Evolutionary conservation across 1,140 invertebrate species (phyloP), one percentile per base, ranked within the genome.

Genomic region (Steinernema khuongi): DNA sequence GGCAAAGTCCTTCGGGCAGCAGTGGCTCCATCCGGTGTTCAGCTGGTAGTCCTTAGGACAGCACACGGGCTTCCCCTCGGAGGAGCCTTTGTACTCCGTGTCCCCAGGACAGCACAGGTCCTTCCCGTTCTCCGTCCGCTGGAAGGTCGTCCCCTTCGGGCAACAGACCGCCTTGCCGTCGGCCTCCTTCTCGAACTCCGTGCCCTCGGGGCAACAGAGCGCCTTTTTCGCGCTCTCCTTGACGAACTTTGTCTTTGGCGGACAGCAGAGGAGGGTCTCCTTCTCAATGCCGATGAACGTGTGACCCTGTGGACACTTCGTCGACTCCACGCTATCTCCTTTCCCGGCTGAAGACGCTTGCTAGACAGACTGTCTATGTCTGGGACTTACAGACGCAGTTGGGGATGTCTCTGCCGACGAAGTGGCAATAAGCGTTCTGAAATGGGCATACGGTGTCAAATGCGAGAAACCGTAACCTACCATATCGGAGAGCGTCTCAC

Each of bases 231-330:
- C 26, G 50, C 50, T 60, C 19, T 60, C 50, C 50, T 60, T 60
- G 14, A 60, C 50, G 19, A 60, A 60, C 14, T 26, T 22, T 22
- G 50, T 60, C 22, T 60, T 11, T 22, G 50, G 50, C 50, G 50
- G 50, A 26, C 50, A 60, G 50, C 50, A 60, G 7, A 60, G 50
- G 7, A 60, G 50, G 14, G 50, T 26, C 2, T 60, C 19, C 50
- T 60, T 60, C 50, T 60, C 19, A 22, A 60, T 60, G 14, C 19
- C 50, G 50, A 60, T 60, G 50, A 60, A 60, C 50, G 50, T 60
- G 50, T 60, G 50, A 11, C 22, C 22, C 22, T 60, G 14, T 11
- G 50, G 50, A 26, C 50, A 60, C 22, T 60, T 60, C 26, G 50
- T 26, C 7, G 11, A 26, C 4, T 60, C 50, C 14, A 60, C 22